Evolutionary conservation across 1,140 invertebrate species (phyloP).

Genomic region (Penaeus indicus): DNA sequence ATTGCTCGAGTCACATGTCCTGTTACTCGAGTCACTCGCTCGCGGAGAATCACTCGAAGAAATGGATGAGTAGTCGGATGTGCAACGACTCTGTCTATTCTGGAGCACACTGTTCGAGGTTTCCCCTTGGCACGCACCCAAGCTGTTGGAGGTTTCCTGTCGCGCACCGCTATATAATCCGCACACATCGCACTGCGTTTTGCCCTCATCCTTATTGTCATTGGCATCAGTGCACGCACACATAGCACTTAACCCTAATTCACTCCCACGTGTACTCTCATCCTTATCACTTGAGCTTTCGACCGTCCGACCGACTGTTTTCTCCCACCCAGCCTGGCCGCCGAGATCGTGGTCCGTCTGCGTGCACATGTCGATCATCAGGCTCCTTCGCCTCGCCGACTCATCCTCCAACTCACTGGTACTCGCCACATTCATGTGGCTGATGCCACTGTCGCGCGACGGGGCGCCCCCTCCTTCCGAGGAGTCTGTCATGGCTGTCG

Average conservation of each 20-base stretch:
- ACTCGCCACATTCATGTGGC: background rate
- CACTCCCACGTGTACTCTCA: background rate
- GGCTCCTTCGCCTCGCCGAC: background rate
- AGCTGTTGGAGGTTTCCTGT: no score
- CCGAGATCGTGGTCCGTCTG: constrained; percentile 16
- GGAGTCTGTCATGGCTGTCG: no score
- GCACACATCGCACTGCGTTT: no score
- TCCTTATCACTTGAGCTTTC: background rate
- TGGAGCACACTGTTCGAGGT: background rate
- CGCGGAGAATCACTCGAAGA: constrained; percentile 44
- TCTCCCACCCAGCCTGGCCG: no score
- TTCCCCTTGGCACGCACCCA: no score
- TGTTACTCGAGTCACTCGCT: constrained; percentile 33
- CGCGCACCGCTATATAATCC: no score
- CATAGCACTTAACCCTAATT: no score
- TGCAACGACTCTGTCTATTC: constrained; percentile 37
- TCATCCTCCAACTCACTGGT: background rate
- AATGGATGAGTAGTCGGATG: constrained; percentile 49
- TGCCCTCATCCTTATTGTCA: no score
- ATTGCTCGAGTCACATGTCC: constrained; percentile 30
- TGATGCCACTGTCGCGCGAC: background rate
- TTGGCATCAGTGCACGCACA: no score
- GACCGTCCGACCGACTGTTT: background rate
- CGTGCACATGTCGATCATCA: constrained; percentile 39
- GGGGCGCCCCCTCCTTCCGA: background rate